phyloP scores from a whole-genome alignment of 2,888 invertebrate species.

The Isoperla grammatica region DNA sequence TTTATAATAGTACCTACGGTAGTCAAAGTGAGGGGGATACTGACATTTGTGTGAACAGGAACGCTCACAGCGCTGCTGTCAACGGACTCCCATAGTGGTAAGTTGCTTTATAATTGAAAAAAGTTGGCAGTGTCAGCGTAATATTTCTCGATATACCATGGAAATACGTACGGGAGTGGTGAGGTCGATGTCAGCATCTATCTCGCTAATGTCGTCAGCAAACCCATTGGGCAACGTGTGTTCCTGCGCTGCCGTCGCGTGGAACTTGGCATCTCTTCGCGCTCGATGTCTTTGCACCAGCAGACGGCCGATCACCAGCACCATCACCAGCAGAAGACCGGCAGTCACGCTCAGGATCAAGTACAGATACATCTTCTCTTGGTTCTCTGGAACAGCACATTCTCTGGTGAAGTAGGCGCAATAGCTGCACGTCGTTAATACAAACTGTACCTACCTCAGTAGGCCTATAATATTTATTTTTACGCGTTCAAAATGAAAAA shows the following conservation, averaged over 20 bases:
- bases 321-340: conserved; percentile 64
- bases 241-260: conserved; percentile 62
- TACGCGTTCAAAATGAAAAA: no score
- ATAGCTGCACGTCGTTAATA: no score
- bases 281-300: conserved; percentile 60
- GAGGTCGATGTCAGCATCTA: conserved; percentile 72
- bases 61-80: no score
- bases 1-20: no score
- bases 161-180: conserved; percentile 63
- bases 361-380: conserved; percentile 77
- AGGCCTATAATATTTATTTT: no score
- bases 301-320: conserved; percentile 64
- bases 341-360: conserved; percentile 70
- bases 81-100: no score
- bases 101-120: no score
- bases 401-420: neutral
- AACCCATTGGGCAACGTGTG: conserved; percentile 76
- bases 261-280: conserved; percentile 57
- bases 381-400: conserved; percentile 55
- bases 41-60: no score
- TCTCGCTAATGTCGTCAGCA: conserved; percentile 81
- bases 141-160: no score
- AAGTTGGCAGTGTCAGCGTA: no score
- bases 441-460: no score
- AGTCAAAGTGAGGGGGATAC: no score